Percentiles rank a stretch among this genome's conserved stretches.
These are phyloP conservation scores for Saturnia japonica DNA, from an alignment of 2,888 invertebrate species.

Conservation along the genomic window DNA sequence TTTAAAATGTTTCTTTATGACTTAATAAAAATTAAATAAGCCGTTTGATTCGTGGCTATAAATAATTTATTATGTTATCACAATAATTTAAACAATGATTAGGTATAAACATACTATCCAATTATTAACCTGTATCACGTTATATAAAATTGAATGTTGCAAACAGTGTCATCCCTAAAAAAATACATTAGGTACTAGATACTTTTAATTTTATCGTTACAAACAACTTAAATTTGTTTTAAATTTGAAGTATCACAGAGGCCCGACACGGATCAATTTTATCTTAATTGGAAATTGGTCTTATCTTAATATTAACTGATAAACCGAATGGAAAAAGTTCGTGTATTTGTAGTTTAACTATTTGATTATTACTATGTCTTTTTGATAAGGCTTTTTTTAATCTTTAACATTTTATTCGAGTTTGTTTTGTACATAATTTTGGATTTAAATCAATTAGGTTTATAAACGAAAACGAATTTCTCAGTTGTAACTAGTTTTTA, in stretches of 20 bases:
- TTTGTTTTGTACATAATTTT: background rate
- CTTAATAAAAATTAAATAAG: background rate
- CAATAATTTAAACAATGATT: background rate
- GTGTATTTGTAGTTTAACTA: slow-evolving; percentile 17
- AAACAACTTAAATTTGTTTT: slow-evolving; percentile 40
- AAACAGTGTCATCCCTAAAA: background rate
- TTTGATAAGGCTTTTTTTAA: slow-evolving; percentile 7
- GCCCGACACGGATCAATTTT: slow-evolving; percentile 68
- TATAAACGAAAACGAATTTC: background rate
- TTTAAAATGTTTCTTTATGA: background rate
- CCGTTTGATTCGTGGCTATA: background rate
- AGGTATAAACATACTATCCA: background rate
- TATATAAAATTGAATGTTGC: background rate
- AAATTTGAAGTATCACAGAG: slow-evolving; percentile 54
- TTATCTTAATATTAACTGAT: slow-evolving; percentile 69
- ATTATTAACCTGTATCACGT: background rate
- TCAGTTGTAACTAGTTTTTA: background rate
- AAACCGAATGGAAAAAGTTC: slow-evolving; percentile 26
- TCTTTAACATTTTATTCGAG: background rate
- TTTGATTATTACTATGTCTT: slow-evolving; percentile 20
- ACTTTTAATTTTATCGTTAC: background rate
- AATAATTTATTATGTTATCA: background rate
- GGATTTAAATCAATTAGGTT: background rate
- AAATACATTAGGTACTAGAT: background rate
- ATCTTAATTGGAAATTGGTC: slow-evolving; percentile 73